Evolutionary conservation across 2,113 vertebrate species (phyloP).

Genomic region (Grus americana): DNA sequence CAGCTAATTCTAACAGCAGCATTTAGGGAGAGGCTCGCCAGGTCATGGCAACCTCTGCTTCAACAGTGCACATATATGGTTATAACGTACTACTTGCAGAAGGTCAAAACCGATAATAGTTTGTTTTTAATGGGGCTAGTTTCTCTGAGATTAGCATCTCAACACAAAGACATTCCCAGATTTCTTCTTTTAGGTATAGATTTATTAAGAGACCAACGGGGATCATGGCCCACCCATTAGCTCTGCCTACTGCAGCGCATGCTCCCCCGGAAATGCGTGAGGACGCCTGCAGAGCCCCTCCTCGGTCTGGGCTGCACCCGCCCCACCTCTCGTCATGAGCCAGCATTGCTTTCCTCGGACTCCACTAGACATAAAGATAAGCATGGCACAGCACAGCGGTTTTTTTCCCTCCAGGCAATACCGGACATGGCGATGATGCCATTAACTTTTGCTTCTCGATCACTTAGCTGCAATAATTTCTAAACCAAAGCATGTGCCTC

Average conservation of each 20-base stretch:
- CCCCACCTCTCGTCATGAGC: neutral
- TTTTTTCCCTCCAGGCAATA: neutral
- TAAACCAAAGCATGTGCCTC: neutral
- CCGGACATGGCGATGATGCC: neutral
- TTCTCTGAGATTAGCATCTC: neutral
- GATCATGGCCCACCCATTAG: neutral
- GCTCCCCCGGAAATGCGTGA: neutral
- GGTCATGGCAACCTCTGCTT: neutral
- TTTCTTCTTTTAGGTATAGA: neutral
- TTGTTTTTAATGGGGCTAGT: neutral
- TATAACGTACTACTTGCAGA: neutral
- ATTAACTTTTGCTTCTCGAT: neutral
- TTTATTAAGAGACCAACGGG: neutral
- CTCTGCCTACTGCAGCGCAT: neutral
- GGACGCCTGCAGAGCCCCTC: neutral
- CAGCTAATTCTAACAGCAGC: neutral
- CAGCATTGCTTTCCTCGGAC: neutral
- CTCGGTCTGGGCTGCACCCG: neutral
- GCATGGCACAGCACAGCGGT: neutral
- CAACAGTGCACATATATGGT: neutral
- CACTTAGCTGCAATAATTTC: neutral
- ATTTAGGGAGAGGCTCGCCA: neutral
- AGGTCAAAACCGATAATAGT: neutral
- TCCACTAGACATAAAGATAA: rapidly evolving
- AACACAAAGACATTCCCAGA: neutral